Base-by-base conservation (phyloP, 37 sponge, comb jelly and placozoan genomes). In the Aplysina aerophoba region DNA sequence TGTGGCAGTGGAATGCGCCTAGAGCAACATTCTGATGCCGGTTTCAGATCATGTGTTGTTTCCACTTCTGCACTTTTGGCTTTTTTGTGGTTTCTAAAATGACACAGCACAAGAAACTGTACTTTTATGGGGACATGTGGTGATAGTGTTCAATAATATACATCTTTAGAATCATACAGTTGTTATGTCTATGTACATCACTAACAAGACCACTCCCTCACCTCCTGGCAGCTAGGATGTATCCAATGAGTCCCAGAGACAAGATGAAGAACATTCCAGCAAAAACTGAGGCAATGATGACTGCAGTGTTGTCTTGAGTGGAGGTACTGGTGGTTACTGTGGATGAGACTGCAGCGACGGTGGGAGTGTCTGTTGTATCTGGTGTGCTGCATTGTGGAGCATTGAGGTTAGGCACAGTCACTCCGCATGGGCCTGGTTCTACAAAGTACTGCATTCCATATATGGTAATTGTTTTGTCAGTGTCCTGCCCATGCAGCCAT, bases 361-460 rank as follows among this genome's bases (percentile, higher is more conserved):
- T 57, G 59, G 59, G 15, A 62, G n/a, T 13, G 63, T 62, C 4
- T 62, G 71, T 12, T n/a, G n/a, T n/a, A n/a, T n/a, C n/a, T n/a
- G n/a, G 59, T 57, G 59, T 57, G 59, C 17, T 57, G 59, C 71
- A 69, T 34, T 34, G 11, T 69, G 71, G 71, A 27, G 71, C 71
- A 69, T 69, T 27, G 1, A 30, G 28, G 33, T 27, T 34, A 30
- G 71, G 71, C 6, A 69, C 33, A 27, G 71, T 69, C 28, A 69
- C 33, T 34, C 71, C 71, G 6, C 71, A 69, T 27, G 71, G 33
- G 1, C 71, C 71, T 31, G 71, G 71, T 6, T 69, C 71, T 35
- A 69, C 71, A 17, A 4, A 34, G 6, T 69, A 69, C 71, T 27
- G 28, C 71, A 3, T 30, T 6, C 33, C 33, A 1, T 16, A 16